Percentiles rank a stretch among this genome's conserved stretches.
phyloP scores from a whole-genome alignment of 2,797 vertebrate genomes.

The Myotis findleyi region DNA sequence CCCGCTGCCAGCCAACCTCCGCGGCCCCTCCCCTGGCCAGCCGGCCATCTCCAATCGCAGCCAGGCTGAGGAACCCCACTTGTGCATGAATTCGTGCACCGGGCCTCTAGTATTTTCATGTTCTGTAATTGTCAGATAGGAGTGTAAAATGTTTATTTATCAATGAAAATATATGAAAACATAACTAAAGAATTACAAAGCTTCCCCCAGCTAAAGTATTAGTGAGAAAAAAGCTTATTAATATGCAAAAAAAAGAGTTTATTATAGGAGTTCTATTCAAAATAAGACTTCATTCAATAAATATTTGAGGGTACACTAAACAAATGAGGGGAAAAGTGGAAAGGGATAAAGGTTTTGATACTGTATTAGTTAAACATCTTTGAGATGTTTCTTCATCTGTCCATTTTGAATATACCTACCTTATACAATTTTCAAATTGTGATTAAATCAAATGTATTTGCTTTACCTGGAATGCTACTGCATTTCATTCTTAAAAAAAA shows the following conservation, averaged over 20 bases:
- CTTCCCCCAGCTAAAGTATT: neutral
- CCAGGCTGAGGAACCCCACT: too few species aligned
- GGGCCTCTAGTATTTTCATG: too few species aligned
- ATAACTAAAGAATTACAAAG: neutral
- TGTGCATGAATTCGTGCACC: too few species aligned
- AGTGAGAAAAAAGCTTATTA: neutral
- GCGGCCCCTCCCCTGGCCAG: too few species aligned
- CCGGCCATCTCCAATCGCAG: too few species aligned
- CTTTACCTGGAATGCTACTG: neutral
- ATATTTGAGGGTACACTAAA: neutral
- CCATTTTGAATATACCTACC: neutral
- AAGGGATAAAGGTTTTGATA: neutral
- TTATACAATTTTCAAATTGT: neutral
- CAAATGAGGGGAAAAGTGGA: neutral
- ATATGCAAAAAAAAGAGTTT: neutral
- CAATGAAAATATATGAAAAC: neutral
- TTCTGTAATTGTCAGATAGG: neutral
- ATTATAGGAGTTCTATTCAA: neutral
- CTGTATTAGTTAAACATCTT: neutral
- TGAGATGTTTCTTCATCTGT: neutral
- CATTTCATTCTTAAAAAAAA: neutral
- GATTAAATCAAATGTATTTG: slow-evolving; percentile 9
- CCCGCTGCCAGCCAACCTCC: too few species aligned
- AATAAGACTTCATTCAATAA: neutral
- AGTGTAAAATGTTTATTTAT: neutral